Conservation (phyloP, 2,113 vertebrate genomes). For the Procavia capensis region DNA sequence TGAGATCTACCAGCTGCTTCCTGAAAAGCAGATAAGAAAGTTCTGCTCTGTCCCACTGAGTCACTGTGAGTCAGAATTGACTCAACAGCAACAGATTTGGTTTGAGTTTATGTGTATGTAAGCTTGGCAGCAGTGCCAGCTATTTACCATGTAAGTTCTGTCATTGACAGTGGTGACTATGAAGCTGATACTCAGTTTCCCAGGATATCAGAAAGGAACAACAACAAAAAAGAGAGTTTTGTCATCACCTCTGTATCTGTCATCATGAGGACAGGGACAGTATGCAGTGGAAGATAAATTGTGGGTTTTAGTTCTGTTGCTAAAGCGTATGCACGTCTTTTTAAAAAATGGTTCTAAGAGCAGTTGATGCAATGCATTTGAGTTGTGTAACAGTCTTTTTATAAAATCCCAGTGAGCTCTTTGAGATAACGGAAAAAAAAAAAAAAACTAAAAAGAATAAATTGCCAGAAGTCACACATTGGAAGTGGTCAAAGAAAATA, state of each 20-base stretch:
- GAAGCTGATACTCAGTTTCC: neutral
- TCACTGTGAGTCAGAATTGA: too few species aligned
- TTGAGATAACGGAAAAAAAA: conserved; percentile 25
- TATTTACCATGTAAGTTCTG: neutral
- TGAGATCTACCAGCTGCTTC: too few species aligned
- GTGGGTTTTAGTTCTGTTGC: neutral
- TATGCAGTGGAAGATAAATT: neutral
- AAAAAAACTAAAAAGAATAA: conserved; percentile 57
- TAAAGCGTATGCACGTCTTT: neutral
- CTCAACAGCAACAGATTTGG: too few species aligned
- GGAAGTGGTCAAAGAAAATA: conserved; percentile 71
- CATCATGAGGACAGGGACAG: neutral
- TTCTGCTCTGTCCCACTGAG: too few species aligned
- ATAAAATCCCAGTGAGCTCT: conserved; percentile 62
- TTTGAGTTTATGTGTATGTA: neutral
- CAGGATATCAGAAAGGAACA: neutral
- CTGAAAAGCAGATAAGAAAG: too few species aligned
- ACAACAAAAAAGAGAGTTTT: neutral
- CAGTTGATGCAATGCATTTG: conserved; percentile 21
- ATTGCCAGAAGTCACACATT: conserved; percentile 46
- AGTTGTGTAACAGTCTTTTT: conserved; percentile 39
- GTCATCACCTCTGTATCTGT: neutral
- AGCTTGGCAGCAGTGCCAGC: neutral
- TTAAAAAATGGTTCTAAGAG: neutral
- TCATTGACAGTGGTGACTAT: neutral